These are phyloP conservation scores for Halocaridina rubra DNA, from an alignment of 2,888 invertebrate genomes.

Conservation along the genomic window DNA sequence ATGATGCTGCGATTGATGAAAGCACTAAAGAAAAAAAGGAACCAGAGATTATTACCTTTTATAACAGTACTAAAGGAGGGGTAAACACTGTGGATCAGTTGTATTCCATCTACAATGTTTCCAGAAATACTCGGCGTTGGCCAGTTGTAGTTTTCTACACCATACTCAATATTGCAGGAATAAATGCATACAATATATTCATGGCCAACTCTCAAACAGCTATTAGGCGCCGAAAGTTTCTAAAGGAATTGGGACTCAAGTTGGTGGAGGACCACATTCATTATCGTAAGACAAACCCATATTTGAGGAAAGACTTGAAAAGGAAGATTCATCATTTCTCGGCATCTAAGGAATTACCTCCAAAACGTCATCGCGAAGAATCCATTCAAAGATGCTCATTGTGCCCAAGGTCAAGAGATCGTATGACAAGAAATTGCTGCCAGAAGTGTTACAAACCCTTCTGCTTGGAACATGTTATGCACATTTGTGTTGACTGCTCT, in stretches of 20 bases:
- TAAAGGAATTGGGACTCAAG: background rate
- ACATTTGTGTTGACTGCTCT: background rate
- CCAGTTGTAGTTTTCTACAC: no score
- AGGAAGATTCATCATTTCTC: background rate
- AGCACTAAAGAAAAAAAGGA: background rate
- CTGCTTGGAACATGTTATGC: background rate
- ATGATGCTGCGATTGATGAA: background rate
- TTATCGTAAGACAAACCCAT: background rate
- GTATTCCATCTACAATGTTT: background rate
- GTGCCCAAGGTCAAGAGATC: conserved; percentile 1
- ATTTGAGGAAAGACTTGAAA: conserved; percentile 1
- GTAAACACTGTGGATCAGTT: background rate
- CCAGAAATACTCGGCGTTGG: background rate
- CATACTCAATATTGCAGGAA: background rate
- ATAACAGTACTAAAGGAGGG: conserved; percentile 7
- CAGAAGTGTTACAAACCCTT: background rate
- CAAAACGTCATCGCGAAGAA: background rate
- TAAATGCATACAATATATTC: conserved; percentile 8
- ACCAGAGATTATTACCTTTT: background rate
- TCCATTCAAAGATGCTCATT: background rate
- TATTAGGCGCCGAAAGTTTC: background rate
- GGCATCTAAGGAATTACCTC: background rate
- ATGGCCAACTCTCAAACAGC: background rate
- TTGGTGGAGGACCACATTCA: background rate
- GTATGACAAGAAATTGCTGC: background rate